Base-by-base conservation (phyloP, 2,888 invertebrate genomes). In the Balanococcus diminutus region DNA sequence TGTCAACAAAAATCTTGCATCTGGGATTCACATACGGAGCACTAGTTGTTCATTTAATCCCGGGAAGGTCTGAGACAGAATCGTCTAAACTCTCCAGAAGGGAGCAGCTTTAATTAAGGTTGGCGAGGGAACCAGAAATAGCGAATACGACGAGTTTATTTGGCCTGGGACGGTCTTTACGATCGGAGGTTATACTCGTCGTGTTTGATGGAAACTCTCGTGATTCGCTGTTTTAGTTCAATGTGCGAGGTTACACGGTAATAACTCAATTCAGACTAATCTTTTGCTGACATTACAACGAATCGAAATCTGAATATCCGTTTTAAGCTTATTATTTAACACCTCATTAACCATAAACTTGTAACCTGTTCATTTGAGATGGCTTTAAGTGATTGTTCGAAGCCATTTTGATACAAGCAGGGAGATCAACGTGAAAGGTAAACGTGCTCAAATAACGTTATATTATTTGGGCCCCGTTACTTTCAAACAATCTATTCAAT, bases 181-280 rank as follows among this genome's bases (percentile, higher is more conserved):
- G 42, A 84, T 42, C 89, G 89, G 89, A 89, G 89, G 88, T 88
- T 87, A 88, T 88, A 88, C 88, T 90, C 86, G 86, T 84, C 28
- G 87, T 81, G 82, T 87, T 88, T 91, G 92, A 92, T 94, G 94
- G 93, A 94, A 94, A 91, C 93, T 91, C 93, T 91, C 90, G 91
- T 92, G 92, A 92, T 92, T 92, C 90, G 94, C 94, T 88, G 87
- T 94, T 94, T 94, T 90, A 95, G 95, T 93, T 90, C 91, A 93
- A 94, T 94, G 91, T 94, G 94, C 93, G 92, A 93, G 94, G 92
- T 93, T 92, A 90, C 88, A 89, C 85, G 81, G 90, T 91, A 91
- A 93, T 91, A 94, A 94, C 95, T 94, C 94, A 94, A 95, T 95
- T 94, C 94, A 94, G 94, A 95, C 94, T 95, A 95, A 91, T 94